Evolutionary conservation across 2,113 vertebrate genomes (phyloP).

Genomic region (Mirza zaza): DNA sequence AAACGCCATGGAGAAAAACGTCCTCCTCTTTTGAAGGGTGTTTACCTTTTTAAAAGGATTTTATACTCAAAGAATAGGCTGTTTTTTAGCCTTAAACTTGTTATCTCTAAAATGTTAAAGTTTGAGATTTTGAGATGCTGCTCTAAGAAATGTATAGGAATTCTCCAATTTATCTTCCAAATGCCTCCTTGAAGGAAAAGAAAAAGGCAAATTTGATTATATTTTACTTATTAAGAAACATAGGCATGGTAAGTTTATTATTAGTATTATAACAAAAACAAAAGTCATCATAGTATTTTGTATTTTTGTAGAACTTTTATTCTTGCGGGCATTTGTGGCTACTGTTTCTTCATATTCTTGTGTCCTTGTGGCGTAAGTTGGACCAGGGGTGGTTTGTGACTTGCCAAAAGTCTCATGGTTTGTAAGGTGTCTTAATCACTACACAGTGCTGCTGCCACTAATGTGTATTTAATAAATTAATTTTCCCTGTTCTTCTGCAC

Average conservation of each 20-base stretch:
- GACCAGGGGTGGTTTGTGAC: not conserved
- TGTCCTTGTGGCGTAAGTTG: not conserved
- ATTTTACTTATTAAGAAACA: conserved; percentile 5
- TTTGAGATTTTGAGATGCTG: not conserved
- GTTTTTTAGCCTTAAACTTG: not conserved
- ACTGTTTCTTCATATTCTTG: not conserved
- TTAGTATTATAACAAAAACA: not conserved
- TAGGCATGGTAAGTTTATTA: not conserved
- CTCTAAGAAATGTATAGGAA: not conserved
- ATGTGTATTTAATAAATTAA: not conserved
- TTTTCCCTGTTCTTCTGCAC: not conserved
- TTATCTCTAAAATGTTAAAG: not conserved
- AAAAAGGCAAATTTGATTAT: not conserved
- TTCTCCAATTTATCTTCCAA: conserved; percentile 5
- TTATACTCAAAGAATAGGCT: not conserved
- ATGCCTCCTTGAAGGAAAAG: not conserved
- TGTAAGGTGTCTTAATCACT: not conserved
- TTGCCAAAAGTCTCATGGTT: not conserved
- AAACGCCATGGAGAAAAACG: not conserved
- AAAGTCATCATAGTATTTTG: not conserved
- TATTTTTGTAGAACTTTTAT: not conserved
- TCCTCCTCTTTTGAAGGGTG: not conserved
- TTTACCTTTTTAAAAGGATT: not conserved
- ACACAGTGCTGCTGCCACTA: not conserved
- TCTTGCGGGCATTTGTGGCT: not conserved